Base-by-base conservation (phyloP, 2,113 vertebrate genomes). In the Antigone vipio region DNA sequence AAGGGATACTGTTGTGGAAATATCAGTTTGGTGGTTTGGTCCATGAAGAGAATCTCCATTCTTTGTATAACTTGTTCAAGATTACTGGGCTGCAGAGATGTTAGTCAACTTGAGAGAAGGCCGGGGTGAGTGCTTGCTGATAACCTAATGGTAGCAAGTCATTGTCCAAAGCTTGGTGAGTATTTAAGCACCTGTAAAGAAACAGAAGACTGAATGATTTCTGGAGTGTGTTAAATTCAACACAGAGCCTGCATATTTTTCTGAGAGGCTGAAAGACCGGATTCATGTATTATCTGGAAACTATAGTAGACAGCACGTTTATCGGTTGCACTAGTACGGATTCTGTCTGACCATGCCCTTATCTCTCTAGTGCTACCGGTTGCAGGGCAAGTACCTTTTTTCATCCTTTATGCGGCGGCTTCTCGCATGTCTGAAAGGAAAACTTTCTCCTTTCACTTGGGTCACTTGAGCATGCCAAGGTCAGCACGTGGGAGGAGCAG, bases 41-140 rank as follows among this genome's bases (percentile, higher is more conserved):
- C 88, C 63, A 58, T 85, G 85, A 96, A 79, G 91, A 90, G 79
- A 83, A 78, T 95, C 87, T 95, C 59, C 23, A 66, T 97, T 97
- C 90, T 56, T 66, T 12, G 3, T 73, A 12, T 50, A 80, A 67
- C 29, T 96, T 94, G 45, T 72, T 83, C 27, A 67, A 44, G 64
- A 86, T 92, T 81, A n/a, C 44, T 62, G 35, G 38, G 62, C 79
- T 83, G 27, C 52, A 32, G 83, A 94, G 66, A 29, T 79, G 56
- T 89, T 95, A 83, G 84, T 93, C 74, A 77, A 53, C 69, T 52
- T 92, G 59, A 87, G 75, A 78, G 69, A 67, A 93, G 56, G 89
- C 72, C 38, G 7, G 22, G 23, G 34, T 93, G 44, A 95, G 59
- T 49, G 19, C 47, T 77, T 45, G 50, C 77, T 87, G 82, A 80